Evolutionary conservation across 1,140 invertebrate species (phyloP).

Genomic region (Drosophila suzukii): DNA sequence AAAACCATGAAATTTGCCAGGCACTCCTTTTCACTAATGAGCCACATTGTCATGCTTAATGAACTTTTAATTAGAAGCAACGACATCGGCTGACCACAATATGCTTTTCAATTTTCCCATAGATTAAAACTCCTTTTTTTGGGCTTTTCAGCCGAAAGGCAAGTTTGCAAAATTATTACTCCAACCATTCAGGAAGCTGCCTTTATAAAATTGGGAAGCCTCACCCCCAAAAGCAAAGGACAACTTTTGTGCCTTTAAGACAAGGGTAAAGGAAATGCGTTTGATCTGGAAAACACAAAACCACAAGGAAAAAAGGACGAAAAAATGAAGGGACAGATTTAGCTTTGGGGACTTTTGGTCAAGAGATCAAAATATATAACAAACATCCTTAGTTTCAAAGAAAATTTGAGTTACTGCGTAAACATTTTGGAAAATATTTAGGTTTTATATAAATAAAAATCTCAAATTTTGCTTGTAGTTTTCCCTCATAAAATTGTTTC

Average conservation of each 20-base stretch:
- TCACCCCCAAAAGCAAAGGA: no score
- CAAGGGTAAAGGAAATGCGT: constrained; percentile 46
- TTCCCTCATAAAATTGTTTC: no score
- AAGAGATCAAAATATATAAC: not conserved
- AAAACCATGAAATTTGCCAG: constrained; percentile 18
- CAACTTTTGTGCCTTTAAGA: constrained; percentile 57
- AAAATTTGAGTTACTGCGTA: no score
- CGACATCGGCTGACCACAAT: constrained; percentile 56
- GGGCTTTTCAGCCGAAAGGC: not conserved
- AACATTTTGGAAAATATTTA: no score
- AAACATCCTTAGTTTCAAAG: no score
- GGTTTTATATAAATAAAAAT: no score
- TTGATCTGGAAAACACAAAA: constrained; percentile 58
- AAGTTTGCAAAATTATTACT: constrained; percentile 46
- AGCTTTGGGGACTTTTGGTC: constrained; percentile 29
- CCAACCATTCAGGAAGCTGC: constrained; percentile 17
- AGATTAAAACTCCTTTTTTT: constrained; percentile 49
- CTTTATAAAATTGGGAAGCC: constrained; percentile 10
- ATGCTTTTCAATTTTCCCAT: constrained; percentile 69
- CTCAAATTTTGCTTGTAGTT: no score
- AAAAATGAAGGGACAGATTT: constrained; percentile 8
- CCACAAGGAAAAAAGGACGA: constrained; percentile 48
- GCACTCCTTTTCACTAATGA: constrained; percentile 50
- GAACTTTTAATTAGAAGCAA: constrained; percentile 80
- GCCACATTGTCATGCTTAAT: constrained; percentile 70